Conservation (phyloP, 1,140 invertebrate species). For the Papilio polyxenes region DNA sequence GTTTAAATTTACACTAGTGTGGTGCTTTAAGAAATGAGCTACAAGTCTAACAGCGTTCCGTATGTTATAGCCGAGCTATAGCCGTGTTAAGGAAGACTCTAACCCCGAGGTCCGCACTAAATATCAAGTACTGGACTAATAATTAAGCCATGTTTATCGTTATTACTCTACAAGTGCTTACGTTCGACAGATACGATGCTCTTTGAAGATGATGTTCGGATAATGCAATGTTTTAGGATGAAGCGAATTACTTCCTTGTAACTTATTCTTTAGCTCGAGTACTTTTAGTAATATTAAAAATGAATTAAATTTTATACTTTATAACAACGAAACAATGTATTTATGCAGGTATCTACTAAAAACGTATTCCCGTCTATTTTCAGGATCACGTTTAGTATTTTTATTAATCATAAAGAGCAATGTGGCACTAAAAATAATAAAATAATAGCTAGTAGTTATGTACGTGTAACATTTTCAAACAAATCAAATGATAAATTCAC, state of each 20-base stretch:
- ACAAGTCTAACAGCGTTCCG: slow-evolving; percentile 16
- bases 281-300: not conserved
- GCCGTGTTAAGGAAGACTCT: slow-evolving; percentile 21
- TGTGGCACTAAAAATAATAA: too few species aligned
- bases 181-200: slow-evolving; percentile 28
- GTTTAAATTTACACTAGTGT: slow-evolving; percentile 33
- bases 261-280: not conserved
- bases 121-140: slow-evolving; percentile 25
- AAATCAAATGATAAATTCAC: too few species aligned
- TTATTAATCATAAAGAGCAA: too few species aligned
- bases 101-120: slow-evolving; percentile 27
- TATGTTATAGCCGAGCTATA: slow-evolving; percentile 1
- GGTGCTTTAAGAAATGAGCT: slow-evolving; percentile 31
- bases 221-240: not conserved
- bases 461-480: too few species aligned
- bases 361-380: not conserved
- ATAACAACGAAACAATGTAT: too few species aligned
- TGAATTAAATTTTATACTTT: not conserved
- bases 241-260: not conserved
- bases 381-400: too few species aligned
- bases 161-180: slow-evolving; percentile 32
- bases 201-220: slow-evolving; percentile 31
- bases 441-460: too few species aligned
- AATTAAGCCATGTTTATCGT: slow-evolving; percentile 37
- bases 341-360: not conserved